Base-by-base conservation (phyloP, 2,797 vertebrate species). In the Clarias laeviceps region DNA sequence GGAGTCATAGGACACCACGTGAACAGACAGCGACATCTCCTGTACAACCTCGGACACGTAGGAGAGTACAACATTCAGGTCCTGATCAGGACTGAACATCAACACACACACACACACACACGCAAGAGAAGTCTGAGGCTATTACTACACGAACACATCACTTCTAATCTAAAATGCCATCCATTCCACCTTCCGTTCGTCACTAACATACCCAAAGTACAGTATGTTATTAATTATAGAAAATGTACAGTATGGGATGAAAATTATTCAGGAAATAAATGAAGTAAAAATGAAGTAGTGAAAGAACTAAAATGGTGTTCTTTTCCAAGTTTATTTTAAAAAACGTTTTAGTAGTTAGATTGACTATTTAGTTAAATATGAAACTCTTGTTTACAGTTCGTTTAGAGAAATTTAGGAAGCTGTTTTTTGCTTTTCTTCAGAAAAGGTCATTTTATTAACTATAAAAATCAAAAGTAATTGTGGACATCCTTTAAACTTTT, bases 81-180 rank as follows among this genome's bases (percentile, higher is more conserved):
- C 82, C 89, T 95, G 96, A 74, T 97, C 94, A 85, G 95, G 92
- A 86, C 96, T 97, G 90, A 29, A 73, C 54, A 76, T 12, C 6
- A 1, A 73, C 18, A 57, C 74, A 77, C 50, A 45, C 50, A 29
- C 73, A 76, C 74, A 76, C 27, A 76, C 70, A 73, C 70, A 73
- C 22, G 14, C 20, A 40, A 17, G 27, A 8, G 2, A 59, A 32
- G n/a, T 56, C 70, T 0, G 22, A 73, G 45, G 8, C 7, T 8
- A 5, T 69, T 22, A 37, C 18, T 22, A 37, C 32, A 37, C 32
- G 18, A 9, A 4, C 34, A 37, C 22, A 37, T 68, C 65, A 9
- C 32, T 20, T 68, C 64, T 17, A 66, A 66, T 15, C 15, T 15
- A 29, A 65, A 27, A 65, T 24, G 4, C 12, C 62, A 15, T 65